Conservation (phyloP, 2,888 invertebrate genomes). For the Orchesella flavescens region DNA sequence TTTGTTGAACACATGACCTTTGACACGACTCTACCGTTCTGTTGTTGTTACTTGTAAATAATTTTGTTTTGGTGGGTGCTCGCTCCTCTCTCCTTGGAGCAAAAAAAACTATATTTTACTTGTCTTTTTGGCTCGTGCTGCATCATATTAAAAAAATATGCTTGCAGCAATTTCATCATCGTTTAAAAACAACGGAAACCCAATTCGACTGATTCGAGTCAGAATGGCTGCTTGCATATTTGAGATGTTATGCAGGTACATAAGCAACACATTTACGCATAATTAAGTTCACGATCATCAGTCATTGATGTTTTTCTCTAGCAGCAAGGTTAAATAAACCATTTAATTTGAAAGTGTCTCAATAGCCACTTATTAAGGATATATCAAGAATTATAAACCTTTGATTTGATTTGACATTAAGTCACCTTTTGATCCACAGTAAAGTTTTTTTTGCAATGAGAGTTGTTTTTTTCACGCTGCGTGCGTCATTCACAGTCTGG, state of each 20-base stretch:
- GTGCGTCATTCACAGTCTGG: no score
- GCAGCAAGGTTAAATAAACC: no score
- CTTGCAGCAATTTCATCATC: constrained; percentile 20
- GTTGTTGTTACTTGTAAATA: constrained; percentile 37
- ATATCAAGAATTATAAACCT: no score
- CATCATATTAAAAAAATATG: constrained; percentile 29
- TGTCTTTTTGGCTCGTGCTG: constrained; percentile 51
- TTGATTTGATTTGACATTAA: not conserved
- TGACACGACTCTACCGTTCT: constrained; percentile 51
- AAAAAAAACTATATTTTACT: constrained; percentile 6
- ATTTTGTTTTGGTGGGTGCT: constrained; percentile 46
- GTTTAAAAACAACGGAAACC: not conserved
- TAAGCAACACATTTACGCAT: no score
- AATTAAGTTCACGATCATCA: no score
- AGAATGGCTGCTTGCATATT: no score
- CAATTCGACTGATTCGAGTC: no score
- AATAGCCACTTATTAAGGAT: no score
- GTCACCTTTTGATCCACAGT: not conserved
- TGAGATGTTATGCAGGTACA: no score
- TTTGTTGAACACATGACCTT: constrained; percentile 57
- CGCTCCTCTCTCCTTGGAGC: constrained; percentile 28
- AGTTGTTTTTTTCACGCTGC: constrained; percentile 1
- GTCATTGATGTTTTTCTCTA: no score
- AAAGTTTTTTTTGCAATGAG: not conserved
- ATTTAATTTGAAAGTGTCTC: no score